Evolutionary conservation across 2,888 invertebrate genomes (phyloP).

Genomic region (Rutpela maculata): DNA sequence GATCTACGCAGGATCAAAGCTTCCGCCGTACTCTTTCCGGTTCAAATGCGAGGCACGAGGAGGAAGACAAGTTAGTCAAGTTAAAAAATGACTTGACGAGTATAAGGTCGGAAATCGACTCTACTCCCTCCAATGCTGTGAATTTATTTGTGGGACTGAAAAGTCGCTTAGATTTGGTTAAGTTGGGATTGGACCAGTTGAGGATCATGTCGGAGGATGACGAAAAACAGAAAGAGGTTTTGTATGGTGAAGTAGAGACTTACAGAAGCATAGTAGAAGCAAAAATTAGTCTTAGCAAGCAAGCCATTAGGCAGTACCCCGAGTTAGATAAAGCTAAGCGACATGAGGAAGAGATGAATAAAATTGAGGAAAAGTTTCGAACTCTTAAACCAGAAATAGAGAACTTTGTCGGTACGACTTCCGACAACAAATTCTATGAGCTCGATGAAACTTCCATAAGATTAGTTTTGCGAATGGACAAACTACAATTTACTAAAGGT

Average conservation of each 20-base stretch:
- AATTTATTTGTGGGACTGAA: conserved; percentile 52
- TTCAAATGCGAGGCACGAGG: conserved; percentile 28
- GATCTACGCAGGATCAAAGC: conserved; percentile 57
- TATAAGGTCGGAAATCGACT: conserved; percentile 56
- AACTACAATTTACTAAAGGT: conserved; percentile 52
- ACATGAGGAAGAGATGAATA: conserved; percentile 45
- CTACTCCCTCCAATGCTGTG: conserved; percentile 46
- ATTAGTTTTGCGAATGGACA: conserved; percentile 54
- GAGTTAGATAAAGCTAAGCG: conserved; percentile 46
- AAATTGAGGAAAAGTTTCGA: conserved; percentile 54
- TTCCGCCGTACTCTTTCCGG: conserved; percentile 45
- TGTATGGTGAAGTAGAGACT: conserved; percentile 55
- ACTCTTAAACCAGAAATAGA: conserved; percentile 51
- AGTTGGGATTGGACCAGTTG: conserved; percentile 55
- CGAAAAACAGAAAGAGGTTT: conserved; percentile 55
- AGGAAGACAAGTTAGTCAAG: conserved; percentile 49
- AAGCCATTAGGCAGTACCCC: conserved; percentile 51
- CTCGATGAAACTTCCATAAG: conserved; percentile 55
- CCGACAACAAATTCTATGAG: conserved; percentile 55
- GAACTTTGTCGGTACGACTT: conserved; percentile 54
- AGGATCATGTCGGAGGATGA: conserved; percentile 51
- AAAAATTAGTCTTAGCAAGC: conserved; percentile 54
- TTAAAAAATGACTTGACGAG: conserved; percentile 51
- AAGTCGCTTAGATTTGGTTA: conserved; percentile 57
- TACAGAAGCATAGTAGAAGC: conserved; percentile 58